Evolutionary conservation across 2,888 invertebrate species (phyloP).

Genomic region (Ferdinandea cuprea): DNA sequence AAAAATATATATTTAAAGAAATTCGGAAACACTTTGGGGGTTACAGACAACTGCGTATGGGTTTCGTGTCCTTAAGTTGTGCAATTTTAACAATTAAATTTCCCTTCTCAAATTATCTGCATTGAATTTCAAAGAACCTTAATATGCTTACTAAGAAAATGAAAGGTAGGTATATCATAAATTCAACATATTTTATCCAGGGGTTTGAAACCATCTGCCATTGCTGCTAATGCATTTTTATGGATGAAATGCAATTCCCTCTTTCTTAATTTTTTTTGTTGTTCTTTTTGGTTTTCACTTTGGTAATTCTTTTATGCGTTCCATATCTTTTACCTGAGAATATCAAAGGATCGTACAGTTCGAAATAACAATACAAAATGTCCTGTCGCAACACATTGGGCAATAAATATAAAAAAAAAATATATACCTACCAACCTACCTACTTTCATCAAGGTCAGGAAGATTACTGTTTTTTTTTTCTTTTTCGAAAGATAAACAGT

Average conservation of each 20-base stretch:
- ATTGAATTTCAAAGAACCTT: neutral
- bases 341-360: slow-evolving; percentile 5
- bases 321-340: slow-evolving; percentile 29
- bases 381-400: neutral
- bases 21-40: neutral
- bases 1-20: neutral
- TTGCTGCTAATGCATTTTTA: slow-evolving; percentile 47
- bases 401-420: slow-evolving; percentile 1
- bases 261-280: slow-evolving; percentile 6
- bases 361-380: slow-evolving; percentile 17
- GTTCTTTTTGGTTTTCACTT: neutral
- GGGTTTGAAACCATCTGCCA: slow-evolving; percentile 40
- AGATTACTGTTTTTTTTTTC: neutral
- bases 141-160: neutral
- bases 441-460: slow-evolving; percentile 27
- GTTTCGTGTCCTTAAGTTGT: neutral
- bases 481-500: slow-evolving; percentile 6
- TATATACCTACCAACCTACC: too few relatives aligned
- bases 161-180: neutral
- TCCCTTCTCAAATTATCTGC: slow-evolving; percentile 8
- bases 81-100: slow-evolving; percentile 12
- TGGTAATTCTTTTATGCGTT: slow-evolving; percentile 3
- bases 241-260: slow-evolving; percentile 29
- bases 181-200: neutral
- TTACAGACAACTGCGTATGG: neutral